phyloP scores from a whole-genome alignment of 2,113 vertebrate genomes.

The Vanacampus margaritifer region DNA sequence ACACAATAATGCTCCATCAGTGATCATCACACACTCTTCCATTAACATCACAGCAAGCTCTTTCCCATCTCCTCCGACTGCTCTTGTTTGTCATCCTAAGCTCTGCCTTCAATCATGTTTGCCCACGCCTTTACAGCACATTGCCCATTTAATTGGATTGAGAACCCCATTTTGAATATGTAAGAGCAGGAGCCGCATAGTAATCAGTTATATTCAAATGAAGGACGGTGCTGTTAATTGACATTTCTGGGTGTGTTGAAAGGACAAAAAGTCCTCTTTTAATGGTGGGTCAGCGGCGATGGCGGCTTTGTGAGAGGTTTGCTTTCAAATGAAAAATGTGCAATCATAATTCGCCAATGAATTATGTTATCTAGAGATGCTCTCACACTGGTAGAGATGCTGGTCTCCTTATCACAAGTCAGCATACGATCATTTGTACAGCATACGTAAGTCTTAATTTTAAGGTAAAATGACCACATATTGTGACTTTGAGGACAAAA shows the following conservation, averaged over 20 bases:
- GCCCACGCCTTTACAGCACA: slow-evolving; percentile 69
- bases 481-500: no score
- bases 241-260: slow-evolving; percentile 55
- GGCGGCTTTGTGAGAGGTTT: slow-evolving; percentile 26
- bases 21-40: slow-evolving; percentile 68
- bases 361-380: background rate
- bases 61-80: slow-evolving; percentile 65
- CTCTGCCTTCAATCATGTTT: slow-evolving; percentile 73
- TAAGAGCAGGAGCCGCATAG: slow-evolving; percentile 63
- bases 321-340: slow-evolving; percentile 18
- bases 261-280: slow-evolving; percentile 35
- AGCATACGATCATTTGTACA: background rate
- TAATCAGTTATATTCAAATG: slow-evolving; percentile 73
- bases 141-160: slow-evolving; percentile 72
- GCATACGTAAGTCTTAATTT: no score
- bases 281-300: slow-evolving; percentile 27
- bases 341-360: slow-evolving; percentile 8
- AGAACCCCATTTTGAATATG: slow-evolving; percentile 67
- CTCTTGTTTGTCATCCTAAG: slow-evolving; percentile 73
- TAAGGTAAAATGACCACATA: no score
- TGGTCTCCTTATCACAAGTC: background rate
- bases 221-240: slow-evolving; percentile 62
- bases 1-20: slow-evolving; percentile 51
- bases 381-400: background rate
- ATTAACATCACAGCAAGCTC: slow-evolving; percentile 70